These are phyloP conservation scores for Helobdella robusta DNA, from an alignment of 2,888 invertebrate genomes.

Conservation along the genomic window DNA sequence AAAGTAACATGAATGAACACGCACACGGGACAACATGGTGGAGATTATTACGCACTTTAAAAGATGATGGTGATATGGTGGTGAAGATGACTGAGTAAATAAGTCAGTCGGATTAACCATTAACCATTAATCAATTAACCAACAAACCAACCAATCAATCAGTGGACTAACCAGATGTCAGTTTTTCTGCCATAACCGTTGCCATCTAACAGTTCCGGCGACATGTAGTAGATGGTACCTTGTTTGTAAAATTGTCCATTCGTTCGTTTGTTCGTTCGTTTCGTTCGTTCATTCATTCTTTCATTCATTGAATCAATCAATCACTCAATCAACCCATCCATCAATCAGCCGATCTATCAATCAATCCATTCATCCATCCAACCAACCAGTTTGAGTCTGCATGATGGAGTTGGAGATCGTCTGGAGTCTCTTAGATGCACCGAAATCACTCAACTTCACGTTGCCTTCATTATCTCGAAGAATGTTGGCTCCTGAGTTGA, in stretches of 20 bases:
- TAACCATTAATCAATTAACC: background rate
- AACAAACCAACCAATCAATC: background rate
- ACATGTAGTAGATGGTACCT: slow-evolving; percentile 51
- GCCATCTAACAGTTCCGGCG: slow-evolving; percentile 50
- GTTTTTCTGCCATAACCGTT: slow-evolving; percentile 49
- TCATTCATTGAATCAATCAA: too few relatives aligned
- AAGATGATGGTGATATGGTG: background rate
- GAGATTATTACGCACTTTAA: too few relatives aligned
- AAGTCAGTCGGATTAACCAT: background rate
- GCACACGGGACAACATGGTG: background rate
- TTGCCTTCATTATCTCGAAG: slow-evolving; percentile 50
- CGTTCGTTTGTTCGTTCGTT: too few relatives aligned
- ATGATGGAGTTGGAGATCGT: slow-evolving; percentile 39
- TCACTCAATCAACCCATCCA: too few relatives aligned
- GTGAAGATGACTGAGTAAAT: background rate
- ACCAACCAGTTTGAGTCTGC: slow-evolving; percentile 40
- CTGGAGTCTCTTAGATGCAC: slow-evolving; percentile 51
- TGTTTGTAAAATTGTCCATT: slow-evolving; percentile 15
- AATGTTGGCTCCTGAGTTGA: slow-evolving; percentile 53
- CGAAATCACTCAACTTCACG: slow-evolving; percentile 53
- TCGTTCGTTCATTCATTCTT: too few relatives aligned
- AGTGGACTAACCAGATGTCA: slow-evolving; percentile 47
- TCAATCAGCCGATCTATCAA: too few relatives aligned
- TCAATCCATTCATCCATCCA: too few relatives aligned
- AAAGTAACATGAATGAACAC: too few relatives aligned